Evolutionary conservation across 2,797 vertebrate genomes (phyloP).

Genomic region (Peromyscus attwateri): DNA sequence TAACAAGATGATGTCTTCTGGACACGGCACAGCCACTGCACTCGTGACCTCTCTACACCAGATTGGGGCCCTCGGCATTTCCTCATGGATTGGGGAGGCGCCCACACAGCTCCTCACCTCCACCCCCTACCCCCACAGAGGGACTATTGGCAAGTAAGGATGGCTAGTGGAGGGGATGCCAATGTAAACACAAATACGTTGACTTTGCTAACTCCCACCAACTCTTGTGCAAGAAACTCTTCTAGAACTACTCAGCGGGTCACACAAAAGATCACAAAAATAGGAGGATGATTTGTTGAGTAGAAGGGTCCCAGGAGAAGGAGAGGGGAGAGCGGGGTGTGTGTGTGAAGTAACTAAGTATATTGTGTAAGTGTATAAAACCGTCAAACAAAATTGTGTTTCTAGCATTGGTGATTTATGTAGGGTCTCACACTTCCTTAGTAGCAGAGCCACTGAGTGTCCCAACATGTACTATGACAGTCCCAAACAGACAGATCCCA

Average conservation of each 20-base stretch:
- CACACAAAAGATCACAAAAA: background rate
- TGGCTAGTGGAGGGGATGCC: background rate
- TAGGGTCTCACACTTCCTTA: background rate
- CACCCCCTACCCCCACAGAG: background rate
- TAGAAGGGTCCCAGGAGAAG: too few species aligned
- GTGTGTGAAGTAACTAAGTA: background rate
- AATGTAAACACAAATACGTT: background rate
- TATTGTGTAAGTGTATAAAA: background rate
- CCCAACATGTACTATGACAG: background rate
- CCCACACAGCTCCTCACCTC: background rate
- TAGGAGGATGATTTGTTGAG: background rate
- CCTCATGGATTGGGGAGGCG: too few species aligned
- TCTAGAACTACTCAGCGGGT: background rate
- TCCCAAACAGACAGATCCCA: background rate
- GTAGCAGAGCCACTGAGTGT: background rate
- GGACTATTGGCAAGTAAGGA: background rate
- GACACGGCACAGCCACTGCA: too few species aligned
- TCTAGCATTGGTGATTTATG: background rate
- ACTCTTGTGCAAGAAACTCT: background rate
- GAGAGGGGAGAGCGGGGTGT: too few species aligned
- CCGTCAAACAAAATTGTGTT: background rate
- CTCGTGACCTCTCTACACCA: background rate
- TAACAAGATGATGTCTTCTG: background rate
- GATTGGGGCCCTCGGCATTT: background rate
- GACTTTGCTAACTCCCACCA: background rate